phyloP scores from a whole-genome alignment of 2,888 invertebrate species.

The Siphlonurus alternatus region DNA sequence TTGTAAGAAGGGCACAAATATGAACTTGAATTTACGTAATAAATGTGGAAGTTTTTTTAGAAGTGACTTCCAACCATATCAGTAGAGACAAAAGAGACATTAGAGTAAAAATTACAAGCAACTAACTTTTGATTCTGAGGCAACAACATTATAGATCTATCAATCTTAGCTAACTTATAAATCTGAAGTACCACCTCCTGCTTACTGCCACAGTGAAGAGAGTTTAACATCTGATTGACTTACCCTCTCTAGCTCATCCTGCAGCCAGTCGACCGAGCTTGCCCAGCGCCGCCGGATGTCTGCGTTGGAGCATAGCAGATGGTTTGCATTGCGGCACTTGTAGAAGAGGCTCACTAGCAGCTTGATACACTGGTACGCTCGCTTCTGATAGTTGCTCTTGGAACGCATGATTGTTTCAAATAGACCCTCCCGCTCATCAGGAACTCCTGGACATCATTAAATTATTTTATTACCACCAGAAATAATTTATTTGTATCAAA shows the following conservation, averaged over 20 bases:
- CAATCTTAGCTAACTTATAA: too few relatives aligned
- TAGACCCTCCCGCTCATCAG: conserved; percentile 77
- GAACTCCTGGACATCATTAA: conserved; percentile 33
- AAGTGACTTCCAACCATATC: neutral
- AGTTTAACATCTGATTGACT: too few relatives aligned
- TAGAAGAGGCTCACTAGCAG: conserved; percentile 82
- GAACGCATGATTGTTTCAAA: conserved; percentile 84
- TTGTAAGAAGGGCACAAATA: too few relatives aligned
- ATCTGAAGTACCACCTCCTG: too few relatives aligned
- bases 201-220: too few relatives aligned
- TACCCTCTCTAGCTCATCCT: conserved; percentile 78
- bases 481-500: too few relatives aligned
- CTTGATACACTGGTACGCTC: conserved; percentile 94
- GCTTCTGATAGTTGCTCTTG: conserved; percentile 89
- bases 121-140: too few relatives aligned
- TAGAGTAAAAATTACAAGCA: too few relatives aligned
- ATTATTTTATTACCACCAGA: neutral
- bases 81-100: too few relatives aligned
- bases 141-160: too few relatives aligned
- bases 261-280: conserved; percentile 82
- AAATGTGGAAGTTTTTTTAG: too few relatives aligned
- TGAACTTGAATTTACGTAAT: too few relatives aligned
- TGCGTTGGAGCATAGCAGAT: conserved; percentile 57
- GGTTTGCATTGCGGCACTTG: conserved; percentile 63
- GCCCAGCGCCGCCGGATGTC: conserved; percentile 77